Percentiles rank a stretch among this genome's conserved stretches.
phyloP scores from a whole-genome alignment of 2,113 vertebrate species.

The Python bivittatus region DNA sequence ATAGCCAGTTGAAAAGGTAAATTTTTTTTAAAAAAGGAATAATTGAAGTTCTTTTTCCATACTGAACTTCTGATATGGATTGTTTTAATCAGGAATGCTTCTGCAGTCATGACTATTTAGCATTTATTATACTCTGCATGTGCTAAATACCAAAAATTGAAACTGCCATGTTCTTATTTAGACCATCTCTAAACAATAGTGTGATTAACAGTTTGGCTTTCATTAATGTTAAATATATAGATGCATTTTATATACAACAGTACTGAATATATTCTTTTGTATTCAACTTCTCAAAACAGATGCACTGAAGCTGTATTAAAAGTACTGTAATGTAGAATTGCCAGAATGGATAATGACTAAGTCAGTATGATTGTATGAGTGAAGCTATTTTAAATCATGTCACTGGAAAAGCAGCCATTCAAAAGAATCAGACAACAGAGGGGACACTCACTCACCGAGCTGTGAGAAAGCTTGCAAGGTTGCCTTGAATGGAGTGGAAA shows the following conservation, averaged over 20 bases:
- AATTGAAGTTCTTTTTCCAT: background rate
- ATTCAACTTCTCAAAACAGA: background rate
- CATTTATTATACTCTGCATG: background rate
- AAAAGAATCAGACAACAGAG: constrained; percentile 40
- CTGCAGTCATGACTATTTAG: background rate
- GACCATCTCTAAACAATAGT: background rate
- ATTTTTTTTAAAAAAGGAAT: too few species aligned
- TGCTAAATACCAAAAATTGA: background rate
- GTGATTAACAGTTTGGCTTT: background rate
- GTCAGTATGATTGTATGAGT: background rate
- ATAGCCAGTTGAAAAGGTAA: background rate
- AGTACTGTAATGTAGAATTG: background rate
- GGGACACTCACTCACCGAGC: constrained; percentile 41
- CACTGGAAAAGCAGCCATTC: background rate
- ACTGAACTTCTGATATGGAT: background rate
- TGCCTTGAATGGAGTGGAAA: background rate
- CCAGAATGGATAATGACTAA: background rate
- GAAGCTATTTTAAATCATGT: background rate
- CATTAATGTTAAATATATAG: background rate
- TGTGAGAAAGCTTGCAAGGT: constrained; percentile 26
- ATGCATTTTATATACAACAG: background rate
- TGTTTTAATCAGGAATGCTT: background rate
- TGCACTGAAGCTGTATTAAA: background rate
- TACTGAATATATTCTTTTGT: background rate
- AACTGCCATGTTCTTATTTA: background rate